Evolutionary conservation across 2,888 invertebrate genomes (phyloP).

Genomic region (Hoplodrina ambigua): DNA sequence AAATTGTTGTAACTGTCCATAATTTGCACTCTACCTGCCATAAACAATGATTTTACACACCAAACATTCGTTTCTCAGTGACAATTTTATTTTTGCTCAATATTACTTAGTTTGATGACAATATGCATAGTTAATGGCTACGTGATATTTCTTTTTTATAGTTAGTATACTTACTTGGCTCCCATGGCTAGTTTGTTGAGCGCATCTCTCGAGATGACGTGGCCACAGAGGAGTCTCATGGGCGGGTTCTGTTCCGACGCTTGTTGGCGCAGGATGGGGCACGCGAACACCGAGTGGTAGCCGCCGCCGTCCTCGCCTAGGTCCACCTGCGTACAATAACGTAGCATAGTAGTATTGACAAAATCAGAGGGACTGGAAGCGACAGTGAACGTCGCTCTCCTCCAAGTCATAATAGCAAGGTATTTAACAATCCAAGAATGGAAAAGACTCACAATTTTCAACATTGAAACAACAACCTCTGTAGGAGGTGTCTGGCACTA

Average conservation of each 20-base stretch:
- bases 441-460: neutral
- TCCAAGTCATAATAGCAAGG: no score
- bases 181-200: conserved; percentile 98
- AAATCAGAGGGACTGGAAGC: no score
- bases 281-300: conserved; percentile 99
- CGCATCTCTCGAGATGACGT: conserved; percentile 99
- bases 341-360: neutral
- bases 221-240: conserved; percentile 98
- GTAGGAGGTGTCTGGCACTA: no score
- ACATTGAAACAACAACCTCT: neutral
- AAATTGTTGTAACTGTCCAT: neutral
- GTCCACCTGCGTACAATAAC: conserved; percentile 92
- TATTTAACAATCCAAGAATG: neutral
- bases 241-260: conserved; percentile 99
- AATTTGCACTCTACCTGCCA: no score
- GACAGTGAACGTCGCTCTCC: no score
- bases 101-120: no score
- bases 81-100: no score
- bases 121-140: no score
- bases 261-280: conserved; percentile 99
- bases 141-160: neutral
- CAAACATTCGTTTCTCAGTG: no score
- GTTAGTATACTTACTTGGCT: conserved; percentile 92
- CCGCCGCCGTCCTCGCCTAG: conserved; percentile 98
- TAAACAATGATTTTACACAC: no score